These are phyloP conservation scores for Karalla daura DNA, from an alignment of 2,797 vertebrate genomes.

Conservation along the genomic window DNA sequence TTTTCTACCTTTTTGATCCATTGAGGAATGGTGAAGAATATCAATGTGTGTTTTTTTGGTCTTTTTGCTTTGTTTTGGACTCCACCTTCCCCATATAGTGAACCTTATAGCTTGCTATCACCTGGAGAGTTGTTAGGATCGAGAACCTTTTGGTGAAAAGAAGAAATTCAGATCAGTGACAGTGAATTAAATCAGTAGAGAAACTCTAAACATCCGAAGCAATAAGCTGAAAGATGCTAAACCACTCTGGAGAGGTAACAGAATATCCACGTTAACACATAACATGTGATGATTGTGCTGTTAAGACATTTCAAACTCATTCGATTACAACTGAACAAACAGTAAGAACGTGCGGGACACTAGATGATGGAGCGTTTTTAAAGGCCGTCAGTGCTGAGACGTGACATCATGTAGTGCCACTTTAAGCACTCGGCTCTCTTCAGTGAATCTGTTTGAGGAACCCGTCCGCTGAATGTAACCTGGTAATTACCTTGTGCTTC, in stretches of 20 bases:
- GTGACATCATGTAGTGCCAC: conserved; percentile 24
- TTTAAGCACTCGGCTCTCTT: conserved; percentile 34
- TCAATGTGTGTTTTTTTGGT: too few relatives aligned
- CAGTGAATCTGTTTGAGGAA: conserved; percentile 40
- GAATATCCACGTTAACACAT: too few relatives aligned
- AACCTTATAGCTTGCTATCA: too few relatives aligned
- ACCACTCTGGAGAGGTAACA: background rate
- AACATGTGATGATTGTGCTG: too few relatives aligned
- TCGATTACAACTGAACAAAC: background rate
- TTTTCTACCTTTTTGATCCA: too few relatives aligned
- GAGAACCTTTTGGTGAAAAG: background rate
- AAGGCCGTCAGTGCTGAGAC: background rate
- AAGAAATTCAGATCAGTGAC: background rate
- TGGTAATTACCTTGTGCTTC: conserved; percentile 59
- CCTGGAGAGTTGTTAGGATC: too few relatives aligned
- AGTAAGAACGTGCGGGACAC: background rate
- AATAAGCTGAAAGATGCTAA: background rate
- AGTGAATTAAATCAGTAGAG: background rate
- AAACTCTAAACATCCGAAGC: background rate
- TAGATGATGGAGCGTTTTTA: conserved; percentile 5
- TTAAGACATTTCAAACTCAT: too few relatives aligned
- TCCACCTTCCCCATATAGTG: too few relatives aligned
- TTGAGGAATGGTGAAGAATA: background rate
- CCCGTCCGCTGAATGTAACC: conserved; percentile 41
- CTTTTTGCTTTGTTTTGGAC: too few relatives aligned